Evolutionary conservation across 2,797 vertebrate genomes (phyloP).

Genomic region (Falco berigora): DNA sequence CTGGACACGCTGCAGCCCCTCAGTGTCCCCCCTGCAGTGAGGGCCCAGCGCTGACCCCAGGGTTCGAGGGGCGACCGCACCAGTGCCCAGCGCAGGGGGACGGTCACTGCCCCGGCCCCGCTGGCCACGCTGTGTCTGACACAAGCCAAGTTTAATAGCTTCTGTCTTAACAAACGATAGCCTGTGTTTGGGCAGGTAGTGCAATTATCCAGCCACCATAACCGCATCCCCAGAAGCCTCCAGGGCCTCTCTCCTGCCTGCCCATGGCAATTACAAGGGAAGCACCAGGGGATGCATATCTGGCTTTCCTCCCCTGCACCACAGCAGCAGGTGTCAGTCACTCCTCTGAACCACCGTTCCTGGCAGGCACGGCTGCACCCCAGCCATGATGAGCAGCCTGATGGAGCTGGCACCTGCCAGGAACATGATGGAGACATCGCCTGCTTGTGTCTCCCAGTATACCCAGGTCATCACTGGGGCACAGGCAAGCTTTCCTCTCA

Average conservation of each 20-base stretch:
- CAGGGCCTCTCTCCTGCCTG: neutral
- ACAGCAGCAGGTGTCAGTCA: neutral
- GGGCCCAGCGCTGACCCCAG: too few relatives aligned
- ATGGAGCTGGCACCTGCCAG: slow-evolving; percentile 67
- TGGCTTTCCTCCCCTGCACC: neutral
- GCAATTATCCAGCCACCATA: neutral
- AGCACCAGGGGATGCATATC: neutral
- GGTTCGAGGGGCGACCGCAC: too few relatives aligned
- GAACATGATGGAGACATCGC: slow-evolving; percentile 40
- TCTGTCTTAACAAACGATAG: neutral
- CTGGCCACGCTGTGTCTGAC: too few relatives aligned
- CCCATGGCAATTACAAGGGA: neutral
- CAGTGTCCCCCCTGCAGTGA: too few relatives aligned
- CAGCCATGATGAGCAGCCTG: slow-evolving; percentile 70
- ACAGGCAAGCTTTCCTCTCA: slow-evolving; percentile 35
- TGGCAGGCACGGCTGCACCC: slow-evolving; percentile 1
- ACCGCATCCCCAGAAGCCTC: neutral
- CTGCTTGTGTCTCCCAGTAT: slow-evolving; percentile 61
- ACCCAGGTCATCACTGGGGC: slow-evolving; percentile 31
- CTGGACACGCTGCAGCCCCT: too few relatives aligned
- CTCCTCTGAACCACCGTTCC: neutral
- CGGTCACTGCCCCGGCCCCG: too few relatives aligned
- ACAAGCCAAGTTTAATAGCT: neutral
- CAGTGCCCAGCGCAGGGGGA: too few relatives aligned
- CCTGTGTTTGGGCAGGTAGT: neutral